A percentile compares a stretch with the other conserved stretches of the same genome.
Conservation (phyloP, 2,113 vertebrate genomes). For the Parotia lawesii region DNA sequence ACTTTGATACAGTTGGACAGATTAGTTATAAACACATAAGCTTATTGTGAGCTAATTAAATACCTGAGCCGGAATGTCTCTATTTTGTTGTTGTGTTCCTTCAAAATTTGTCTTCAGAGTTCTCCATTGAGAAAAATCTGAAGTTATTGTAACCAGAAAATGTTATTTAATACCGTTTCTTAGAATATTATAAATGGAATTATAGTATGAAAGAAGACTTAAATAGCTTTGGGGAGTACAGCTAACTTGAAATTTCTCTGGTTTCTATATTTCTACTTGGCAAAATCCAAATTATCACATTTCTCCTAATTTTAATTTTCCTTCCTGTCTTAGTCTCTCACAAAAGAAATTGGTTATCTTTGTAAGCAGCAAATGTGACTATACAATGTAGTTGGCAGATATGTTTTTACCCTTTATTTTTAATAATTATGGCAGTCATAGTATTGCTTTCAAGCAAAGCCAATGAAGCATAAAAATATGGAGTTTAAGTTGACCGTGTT, state of each 20-base stretch:
- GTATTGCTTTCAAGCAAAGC: background rate
- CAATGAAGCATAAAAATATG: background rate
- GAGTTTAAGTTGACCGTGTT: background rate
- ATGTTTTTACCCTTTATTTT: background rate
- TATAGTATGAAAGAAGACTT: background rate
- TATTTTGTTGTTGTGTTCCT: background rate
- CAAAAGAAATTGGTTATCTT: background rate
- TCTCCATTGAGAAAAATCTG: conserved; percentile 11
- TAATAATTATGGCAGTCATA: background rate
- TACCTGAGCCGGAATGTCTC: background rate
- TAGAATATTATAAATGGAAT: background rate
- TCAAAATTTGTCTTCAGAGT: background rate
- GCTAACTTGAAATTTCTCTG: background rate
- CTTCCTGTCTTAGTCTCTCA: background rate
- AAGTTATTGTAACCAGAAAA: background rate
- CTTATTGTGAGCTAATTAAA: conserved; percentile 24
- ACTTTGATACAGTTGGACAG: conserved; percentile 28
- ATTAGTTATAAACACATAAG: conserved; percentile 12
- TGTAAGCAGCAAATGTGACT: background rate
- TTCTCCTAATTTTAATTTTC: background rate
- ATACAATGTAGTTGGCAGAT: background rate
- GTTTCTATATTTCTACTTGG: background rate
- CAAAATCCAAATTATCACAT: background rate
- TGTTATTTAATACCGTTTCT: background rate
- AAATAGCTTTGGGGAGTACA: background rate